Base-by-base conservation (phyloP, 2,888 invertebrate species). In the Syrphus vitripennis region DNA sequence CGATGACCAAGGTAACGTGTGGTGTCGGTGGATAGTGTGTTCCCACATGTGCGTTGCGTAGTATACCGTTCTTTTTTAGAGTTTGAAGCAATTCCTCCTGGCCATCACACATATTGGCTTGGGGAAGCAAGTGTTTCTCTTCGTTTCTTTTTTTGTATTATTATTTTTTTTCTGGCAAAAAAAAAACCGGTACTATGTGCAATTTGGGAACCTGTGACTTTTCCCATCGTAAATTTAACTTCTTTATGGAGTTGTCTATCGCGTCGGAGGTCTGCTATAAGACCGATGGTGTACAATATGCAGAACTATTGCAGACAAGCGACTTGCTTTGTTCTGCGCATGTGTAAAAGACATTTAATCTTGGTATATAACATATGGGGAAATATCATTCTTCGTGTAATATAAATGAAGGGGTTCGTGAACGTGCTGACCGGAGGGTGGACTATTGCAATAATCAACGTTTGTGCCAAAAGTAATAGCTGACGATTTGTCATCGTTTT, bases 141-240 rank as follows among this genome's bases (percentile, higher is more conserved):
- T 48, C n/a, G n/a, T n/a, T 19, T 37, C 6, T 10, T 48, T 31
- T 59, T 45, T 14, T 40, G 31, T 26, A 48, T 79, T 37, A n/a
- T n/a, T n/a, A n/a, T 24, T 26, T 65, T 37, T 24, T 72, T 55
- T 26, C 24, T 31, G n/a, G n/a, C n/a, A n/a, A n/a, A 9, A 53
- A 50, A n/a, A 24, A 67, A 78, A 86, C 86, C 77, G 74, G 70
- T 78, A 74, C 69, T 70, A 55, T 78, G 78, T 74, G 82, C 82
- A 86, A 86, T 81, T 86, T 86, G 78, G 84, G 59, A 86, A 86
- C 88, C 87, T 88, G 87, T 81, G 87, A 84, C 83, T 80, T 87
- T 88, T 88, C 88, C 83, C 88, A 88, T 87, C 82, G 74, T 88
- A 88, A 87, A 88, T 88, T 82, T 83, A 48, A 77, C 59, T 71